These are phyloP conservation scores for Perodicticus potto DNA, from an alignment of 2,797 vertebrate species.

Conservation along the genomic window DNA sequence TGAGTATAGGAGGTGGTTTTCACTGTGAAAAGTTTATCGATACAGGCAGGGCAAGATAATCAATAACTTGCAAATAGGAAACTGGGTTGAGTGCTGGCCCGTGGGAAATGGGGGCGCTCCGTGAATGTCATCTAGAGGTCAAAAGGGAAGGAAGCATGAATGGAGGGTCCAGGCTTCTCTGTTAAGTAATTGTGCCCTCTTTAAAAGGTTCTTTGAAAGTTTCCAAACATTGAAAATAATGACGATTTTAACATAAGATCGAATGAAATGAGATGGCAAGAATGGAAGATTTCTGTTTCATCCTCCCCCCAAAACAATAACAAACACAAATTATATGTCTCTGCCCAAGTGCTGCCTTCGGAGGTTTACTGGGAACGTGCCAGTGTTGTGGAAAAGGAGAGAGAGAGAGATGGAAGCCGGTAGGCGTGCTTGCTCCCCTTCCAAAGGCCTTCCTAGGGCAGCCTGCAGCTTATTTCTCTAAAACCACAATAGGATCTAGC, in stretches of 20 bases:
- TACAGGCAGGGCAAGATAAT: neutral
- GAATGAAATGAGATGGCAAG: neutral
- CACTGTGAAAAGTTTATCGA: conserved; percentile 1
- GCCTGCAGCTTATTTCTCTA: neutral
- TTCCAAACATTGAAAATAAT: neutral
- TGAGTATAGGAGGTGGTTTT: neutral
- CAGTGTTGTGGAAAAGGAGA: neutral
- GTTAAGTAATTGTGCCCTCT: neutral
- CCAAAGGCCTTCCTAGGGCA: neutral
- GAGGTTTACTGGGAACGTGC: neutral
- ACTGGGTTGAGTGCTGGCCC: neutral
- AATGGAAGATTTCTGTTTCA: neutral
- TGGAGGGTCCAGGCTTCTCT: neutral
- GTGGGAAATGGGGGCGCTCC: neutral
- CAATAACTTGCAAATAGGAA: neutral
- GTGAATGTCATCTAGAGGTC: neutral
- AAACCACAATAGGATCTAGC: neutral
- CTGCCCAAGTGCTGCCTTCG: neutral
- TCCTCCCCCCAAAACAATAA: neutral
- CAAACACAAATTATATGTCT: neutral
- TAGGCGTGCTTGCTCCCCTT: neutral
- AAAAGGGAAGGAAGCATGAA: neutral
- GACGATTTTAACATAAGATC: neutral
- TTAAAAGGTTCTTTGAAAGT: conserved; percentile 23
- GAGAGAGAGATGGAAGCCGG: neutral